A percentile compares a stretch with the other conserved stretches of the same genome.
Evolutionary conservation across 35 echinoderm and acorn worm species (phyloP).

Genomic region (Chiridota heheva): DNA sequence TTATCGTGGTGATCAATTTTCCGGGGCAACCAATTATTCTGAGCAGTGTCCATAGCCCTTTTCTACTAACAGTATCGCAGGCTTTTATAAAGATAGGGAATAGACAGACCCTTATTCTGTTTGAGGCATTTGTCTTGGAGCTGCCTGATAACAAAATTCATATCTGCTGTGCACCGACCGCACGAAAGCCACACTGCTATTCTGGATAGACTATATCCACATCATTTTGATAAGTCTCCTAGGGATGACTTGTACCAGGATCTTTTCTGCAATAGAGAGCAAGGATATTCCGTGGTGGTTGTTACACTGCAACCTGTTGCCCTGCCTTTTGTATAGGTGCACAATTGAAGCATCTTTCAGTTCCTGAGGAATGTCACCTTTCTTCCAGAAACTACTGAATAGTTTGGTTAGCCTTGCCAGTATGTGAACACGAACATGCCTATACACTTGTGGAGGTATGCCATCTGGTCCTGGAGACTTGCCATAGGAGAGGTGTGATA

Average conservation of each 20-base stretch:
- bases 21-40: no score
- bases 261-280: constrained; percentile 34
- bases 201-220: background rate
- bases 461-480: no score
- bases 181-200: constrained; percentile 34
- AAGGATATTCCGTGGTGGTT: constrained; percentile 37
- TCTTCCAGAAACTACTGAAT: constrained; percentile 17
- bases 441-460: constrained; percentile 36
- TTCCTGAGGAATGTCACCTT: constrained; percentile 35
- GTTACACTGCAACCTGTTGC: background rate
- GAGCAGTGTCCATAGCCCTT: no score
- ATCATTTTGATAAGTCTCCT: constrained; percentile 10
- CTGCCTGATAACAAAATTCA: constrained; percentile 43
- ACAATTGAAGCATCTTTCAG: constrained; percentile 40
- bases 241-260: constrained; percentile 25
- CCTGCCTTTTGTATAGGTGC: constrained; percentile 33
- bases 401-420: constrained; percentile 19
- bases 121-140: constrained; percentile 39
- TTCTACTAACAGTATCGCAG: no score
- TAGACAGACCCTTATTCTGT: constrained; percentile 32
- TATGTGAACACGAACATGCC: background rate
- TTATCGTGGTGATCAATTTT: no score
- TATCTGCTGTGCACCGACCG: constrained; percentile 31
- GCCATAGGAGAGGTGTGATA: no score
- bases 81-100: no score